Percentiles rank a stretch among this genome's conserved stretches.
These are phyloP conservation scores for Maccullochella peelii DNA, from an alignment of 2,113 vertebrate genomes.

Conservation along the genomic window DNA sequence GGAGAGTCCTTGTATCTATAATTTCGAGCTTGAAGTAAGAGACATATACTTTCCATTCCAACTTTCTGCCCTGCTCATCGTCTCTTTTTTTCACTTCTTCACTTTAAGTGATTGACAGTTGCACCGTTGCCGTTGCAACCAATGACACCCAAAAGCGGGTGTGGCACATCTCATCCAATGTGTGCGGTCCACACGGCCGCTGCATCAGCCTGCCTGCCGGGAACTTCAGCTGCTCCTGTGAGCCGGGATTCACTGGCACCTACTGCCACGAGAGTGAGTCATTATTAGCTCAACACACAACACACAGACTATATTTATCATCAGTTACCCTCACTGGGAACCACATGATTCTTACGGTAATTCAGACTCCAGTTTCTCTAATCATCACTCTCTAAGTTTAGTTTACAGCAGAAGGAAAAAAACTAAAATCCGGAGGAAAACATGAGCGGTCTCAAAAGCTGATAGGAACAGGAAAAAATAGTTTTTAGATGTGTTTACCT, in stretches of 20 bases:
- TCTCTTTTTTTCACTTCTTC: no score
- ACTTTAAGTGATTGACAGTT: conserved; percentile 92
- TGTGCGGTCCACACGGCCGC: conserved; percentile 92
- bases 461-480: background rate
- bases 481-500: background rate
- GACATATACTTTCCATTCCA: background rate
- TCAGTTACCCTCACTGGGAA: conserved; percentile 54
- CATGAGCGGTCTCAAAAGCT: background rate
- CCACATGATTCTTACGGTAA: conserved; percentile 42
- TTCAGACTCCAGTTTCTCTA: conserved; percentile 13
- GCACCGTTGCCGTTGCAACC: conserved; percentile 89
- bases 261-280: conserved; percentile 98
- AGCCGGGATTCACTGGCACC: conserved; percentile 92
- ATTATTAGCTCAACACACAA: conserved; percentile 10
- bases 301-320: conserved; percentile 65
- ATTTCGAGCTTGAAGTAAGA: background rate
- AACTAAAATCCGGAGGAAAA: conserved; percentile 1
- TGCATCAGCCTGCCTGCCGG: conserved; percentile 93
- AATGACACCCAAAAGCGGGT: conserved; percentile 84
- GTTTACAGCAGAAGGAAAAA: background rate
- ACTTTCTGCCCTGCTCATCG: background rate
- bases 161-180: conserved; percentile 88
- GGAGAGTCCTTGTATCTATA: background rate
- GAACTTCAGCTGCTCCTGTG: conserved; percentile 95
- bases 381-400: conserved; percentile 34